phyloP scores from a whole-genome alignment of 1,140 invertebrate genomes.

The Pectinophora gossypiella region DNA sequence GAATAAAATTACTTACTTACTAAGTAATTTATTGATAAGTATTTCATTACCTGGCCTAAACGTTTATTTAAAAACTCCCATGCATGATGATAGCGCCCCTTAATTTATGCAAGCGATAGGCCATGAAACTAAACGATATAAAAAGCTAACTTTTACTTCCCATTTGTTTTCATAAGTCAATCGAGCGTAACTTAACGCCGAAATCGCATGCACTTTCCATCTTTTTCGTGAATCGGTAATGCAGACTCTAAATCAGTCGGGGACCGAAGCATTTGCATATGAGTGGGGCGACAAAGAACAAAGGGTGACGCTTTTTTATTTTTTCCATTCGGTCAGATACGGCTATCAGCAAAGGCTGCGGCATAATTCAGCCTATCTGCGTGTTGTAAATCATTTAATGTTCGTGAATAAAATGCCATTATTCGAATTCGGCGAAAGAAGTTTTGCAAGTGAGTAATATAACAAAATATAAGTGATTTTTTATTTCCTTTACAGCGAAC shows the following conservation, averaged over 20 bases:
- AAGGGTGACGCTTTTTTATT: constrained; percentile 36
- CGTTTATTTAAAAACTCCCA: too few relatives aligned
- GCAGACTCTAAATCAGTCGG: constrained; percentile 48
- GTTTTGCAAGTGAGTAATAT: neutral
- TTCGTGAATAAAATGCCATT: neutral
- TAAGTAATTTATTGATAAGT: too few relatives aligned
- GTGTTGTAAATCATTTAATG: constrained; percentile 38
- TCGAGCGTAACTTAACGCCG: neutral
- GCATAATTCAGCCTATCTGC: constrained; percentile 32
- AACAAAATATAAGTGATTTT: too few relatives aligned
- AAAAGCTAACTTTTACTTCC: too few relatives aligned
- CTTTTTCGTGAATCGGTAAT: constrained; percentile 55
- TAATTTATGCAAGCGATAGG: too few relatives aligned
- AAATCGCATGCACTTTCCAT: constrained; percentile 35
- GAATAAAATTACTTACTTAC: too few relatives aligned
- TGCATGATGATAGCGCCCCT: too few relatives aligned
- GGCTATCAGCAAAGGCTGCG: constrained; percentile 31
- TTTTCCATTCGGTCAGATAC: constrained; percentile 35
- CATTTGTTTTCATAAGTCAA: too few relatives aligned
- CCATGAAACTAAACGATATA: too few relatives aligned
- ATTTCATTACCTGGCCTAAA: too few relatives aligned
- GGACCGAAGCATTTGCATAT: constrained; percentile 57
- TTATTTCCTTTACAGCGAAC: too few relatives aligned
- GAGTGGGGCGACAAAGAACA: constrained; percentile 67
- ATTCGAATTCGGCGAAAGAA: neutral